Evolutionary conservation across 2,113 vertebrate genomes (phyloP).

Genomic region (Acanthochromis polyacanthus): DNA sequence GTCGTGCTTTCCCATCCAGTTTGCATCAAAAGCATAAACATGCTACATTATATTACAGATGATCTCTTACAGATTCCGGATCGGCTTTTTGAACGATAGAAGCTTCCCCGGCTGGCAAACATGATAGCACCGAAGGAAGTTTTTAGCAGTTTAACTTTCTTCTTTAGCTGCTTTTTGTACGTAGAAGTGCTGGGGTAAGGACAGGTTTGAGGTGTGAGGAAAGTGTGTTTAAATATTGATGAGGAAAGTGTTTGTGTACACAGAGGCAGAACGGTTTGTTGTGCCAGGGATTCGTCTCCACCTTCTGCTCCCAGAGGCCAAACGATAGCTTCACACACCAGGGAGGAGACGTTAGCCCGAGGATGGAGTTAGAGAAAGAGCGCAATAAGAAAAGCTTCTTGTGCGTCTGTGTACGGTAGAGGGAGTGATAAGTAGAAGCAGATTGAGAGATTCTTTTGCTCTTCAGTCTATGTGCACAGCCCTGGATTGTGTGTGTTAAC

Average conservation of each 20-base stretch:
- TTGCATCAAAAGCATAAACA: conserved; percentile 57
- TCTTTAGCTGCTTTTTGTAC: conserved; percentile 20
- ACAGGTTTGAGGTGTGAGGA: conserved; percentile 42
- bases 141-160: conserved; percentile 20
- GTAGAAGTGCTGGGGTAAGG: conserved; percentile 9
- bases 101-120: conserved; percentile 28
- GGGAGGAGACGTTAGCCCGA: conserved; percentile 40
- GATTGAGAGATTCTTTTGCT: conserved; percentile 7
- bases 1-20: conserved; percentile 61
- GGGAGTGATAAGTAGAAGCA: neutral
- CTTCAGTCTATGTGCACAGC: neutral
- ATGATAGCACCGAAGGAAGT: conserved; percentile 23
- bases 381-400: conserved; percentile 24
- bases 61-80: conserved; percentile 46
- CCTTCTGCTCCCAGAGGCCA: conserved; percentile 53
- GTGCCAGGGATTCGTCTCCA: conserved; percentile 53
- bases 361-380: conserved; percentile 24
- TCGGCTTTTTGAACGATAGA: conserved; percentile 40
- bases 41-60: conserved; percentile 51
- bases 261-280: conserved; percentile 32
- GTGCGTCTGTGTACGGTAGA: conserved; percentile 10
- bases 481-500: conserved; percentile 10
- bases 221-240: conserved; percentile 73
- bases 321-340: conserved; percentile 40
- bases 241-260: conserved; percentile 54